phyloP scores from a whole-genome alignment of 2,797 vertebrate genomes.

The Ceyx erithaca region DNA sequence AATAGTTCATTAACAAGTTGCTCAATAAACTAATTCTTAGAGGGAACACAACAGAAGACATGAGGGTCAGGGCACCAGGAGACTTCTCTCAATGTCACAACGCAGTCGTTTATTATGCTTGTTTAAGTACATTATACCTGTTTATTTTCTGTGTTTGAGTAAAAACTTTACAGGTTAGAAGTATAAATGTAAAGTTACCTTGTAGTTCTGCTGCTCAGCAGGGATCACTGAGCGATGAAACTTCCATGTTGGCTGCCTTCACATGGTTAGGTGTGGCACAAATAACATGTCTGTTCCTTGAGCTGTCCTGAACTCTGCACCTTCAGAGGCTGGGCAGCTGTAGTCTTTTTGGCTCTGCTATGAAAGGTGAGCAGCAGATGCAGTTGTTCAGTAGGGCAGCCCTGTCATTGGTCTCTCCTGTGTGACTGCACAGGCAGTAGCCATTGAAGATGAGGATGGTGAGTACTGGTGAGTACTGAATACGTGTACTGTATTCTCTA shows the following conservation, averaged over 20 bases:
- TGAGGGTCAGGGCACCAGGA: background rate
- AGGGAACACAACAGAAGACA: background rate
- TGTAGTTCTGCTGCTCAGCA: background rate
- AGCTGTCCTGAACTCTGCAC: background rate
- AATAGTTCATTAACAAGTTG: background rate
- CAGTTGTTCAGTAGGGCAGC: background rate
- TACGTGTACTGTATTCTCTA: background rate
- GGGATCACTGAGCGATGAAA: background rate
- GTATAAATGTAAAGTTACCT: background rate
- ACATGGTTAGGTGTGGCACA: background rate
- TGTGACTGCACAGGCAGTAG: background rate
- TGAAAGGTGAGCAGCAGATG: background rate
- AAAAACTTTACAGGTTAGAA: background rate
- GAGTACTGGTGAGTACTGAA: background rate
- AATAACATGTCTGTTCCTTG: background rate
- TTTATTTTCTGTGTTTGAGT: background rate
- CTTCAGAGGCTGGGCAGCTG: background rate
- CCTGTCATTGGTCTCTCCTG: rapidly evolving
- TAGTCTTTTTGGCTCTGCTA: background rate
- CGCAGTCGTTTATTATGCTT: background rate
- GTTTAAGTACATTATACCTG: background rate
- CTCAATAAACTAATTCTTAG: background rate
- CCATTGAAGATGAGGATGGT: background rate
- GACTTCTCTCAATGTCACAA: background rate
- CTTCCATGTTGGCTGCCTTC: background rate